phyloP scores from a whole-genome alignment of 2,888 invertebrate species.

The Oscheius sp. region DNA sequence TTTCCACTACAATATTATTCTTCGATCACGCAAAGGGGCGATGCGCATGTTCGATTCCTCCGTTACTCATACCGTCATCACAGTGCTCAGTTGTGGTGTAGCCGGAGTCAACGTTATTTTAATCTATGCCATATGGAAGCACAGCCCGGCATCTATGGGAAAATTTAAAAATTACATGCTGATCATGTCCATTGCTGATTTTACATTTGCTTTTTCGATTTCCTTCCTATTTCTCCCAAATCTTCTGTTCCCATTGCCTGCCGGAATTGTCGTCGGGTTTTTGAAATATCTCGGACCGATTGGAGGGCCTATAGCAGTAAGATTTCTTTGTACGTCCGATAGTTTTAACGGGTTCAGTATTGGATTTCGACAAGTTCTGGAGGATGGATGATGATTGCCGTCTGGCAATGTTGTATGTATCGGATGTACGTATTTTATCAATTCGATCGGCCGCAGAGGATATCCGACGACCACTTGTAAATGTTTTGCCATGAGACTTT shows the following conservation, averaged over 20 bases:
- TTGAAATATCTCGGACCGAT: background rate
- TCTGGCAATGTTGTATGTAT: background rate
- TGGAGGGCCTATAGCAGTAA: background rate
- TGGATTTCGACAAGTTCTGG: background rate
- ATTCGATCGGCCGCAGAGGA: background rate
- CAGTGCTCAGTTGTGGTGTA: background rate
- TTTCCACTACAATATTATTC: no score
- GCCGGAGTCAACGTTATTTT: background rate
- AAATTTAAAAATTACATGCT: constrained; percentile 8
- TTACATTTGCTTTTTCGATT: background rate
- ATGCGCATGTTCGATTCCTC: background rate
- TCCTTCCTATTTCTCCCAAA: background rate
- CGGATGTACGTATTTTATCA: background rate
- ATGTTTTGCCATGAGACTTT: no score
- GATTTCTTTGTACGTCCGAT: background rate
- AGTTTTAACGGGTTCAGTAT: background rate
- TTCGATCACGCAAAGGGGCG: no score
- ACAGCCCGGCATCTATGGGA: background rate
- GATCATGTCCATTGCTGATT: constrained; percentile 5
- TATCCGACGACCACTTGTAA: no score
- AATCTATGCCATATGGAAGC: background rate
- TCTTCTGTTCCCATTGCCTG: background rate
- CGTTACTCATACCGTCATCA: background rate
- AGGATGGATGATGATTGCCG: background rate
- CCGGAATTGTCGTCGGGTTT: background rate